Evolutionary conservation across 1,140 invertebrate species (phyloP).

Genomic region (Scaptomyza graminum): DNA sequence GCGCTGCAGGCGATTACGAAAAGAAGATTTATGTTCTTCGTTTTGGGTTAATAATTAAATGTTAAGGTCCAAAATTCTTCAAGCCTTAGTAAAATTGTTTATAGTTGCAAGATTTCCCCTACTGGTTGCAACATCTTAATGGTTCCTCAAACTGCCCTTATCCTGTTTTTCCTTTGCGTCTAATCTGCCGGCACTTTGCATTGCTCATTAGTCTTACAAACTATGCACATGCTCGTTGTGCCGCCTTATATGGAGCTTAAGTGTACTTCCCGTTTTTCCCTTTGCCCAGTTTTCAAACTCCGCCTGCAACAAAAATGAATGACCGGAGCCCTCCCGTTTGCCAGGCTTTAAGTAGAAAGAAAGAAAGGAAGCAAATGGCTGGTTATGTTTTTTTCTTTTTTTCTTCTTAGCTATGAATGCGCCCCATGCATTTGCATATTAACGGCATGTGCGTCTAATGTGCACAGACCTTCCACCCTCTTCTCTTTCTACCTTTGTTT

Average conservation of each 20-base stretch:
- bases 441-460: conserved; percentile 76
- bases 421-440: conserved; percentile 69
- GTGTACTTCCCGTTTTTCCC: not conserved
- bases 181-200: conserved; percentile 23
- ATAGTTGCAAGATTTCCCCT: conserved; percentile 13
- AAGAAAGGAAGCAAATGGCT: not conserved
- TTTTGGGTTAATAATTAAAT: no score
- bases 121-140: conserved; percentile 29
- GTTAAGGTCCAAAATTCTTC: not conserved
- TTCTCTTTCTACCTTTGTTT: not conserved
- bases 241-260: conserved; percentile 12
- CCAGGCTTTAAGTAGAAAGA: conserved; percentile 16
- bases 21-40: not conserved
- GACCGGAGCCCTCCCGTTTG: not conserved
- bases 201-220: conserved; percentile 54
- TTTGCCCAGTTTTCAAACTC: conserved; percentile 18
- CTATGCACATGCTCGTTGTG: conserved; percentile 31
- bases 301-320: not conserved
- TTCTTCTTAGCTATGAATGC: conserved; percentile 36
- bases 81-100: conserved; percentile 1
- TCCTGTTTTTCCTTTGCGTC: not conserved
- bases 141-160: not conserved
- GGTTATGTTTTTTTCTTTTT: conserved; percentile 1
- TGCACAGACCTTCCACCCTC: conserved; percentile 46
- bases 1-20: not conserved